Base-by-base conservation (phyloP, 2,113 vertebrate species). In the Archocentrus centrarchus region DNA sequence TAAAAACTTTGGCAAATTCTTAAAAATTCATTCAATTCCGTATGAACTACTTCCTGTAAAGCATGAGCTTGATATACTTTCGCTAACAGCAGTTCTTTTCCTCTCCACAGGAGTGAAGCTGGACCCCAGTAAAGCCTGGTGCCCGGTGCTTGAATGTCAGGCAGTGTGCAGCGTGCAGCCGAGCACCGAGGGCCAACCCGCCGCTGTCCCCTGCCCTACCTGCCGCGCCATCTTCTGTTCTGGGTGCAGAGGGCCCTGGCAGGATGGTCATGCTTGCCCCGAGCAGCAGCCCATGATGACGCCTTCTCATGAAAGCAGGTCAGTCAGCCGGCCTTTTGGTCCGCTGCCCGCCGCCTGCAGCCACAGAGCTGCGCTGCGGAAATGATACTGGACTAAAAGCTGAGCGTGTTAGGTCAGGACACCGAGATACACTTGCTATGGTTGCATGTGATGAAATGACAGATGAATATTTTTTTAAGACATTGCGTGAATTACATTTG, bases 121-220 rank as follows among this genome's bases (percentile, higher is more conserved):
- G 96, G 98, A 99, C 85, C 98, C 98, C 24, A 94, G 90, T 87
- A 97, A 97, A 80, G 96, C 96, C 0, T 99, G 98, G 98, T 99
- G 98, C 78, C 98, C 98, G 1, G 93, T 96, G 6, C 90, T 96
- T 0, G 95, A 97, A 80, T 99, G 98, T 84, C 98, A 99, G 87
- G 97, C 97, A 0, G 97, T 98, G 83, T 99, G 98, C 95, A 92
- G 59, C 0, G 8, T 99, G 2, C 35, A 89, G 7, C 83, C 39
- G 0, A 90, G 93, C 1, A 87, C 95, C 1, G 93, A 96, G 0
- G 97, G 95, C 81, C 92, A 77, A 2, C 96, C 95, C 0, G 88
- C 93, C n/a, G 91, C 91, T 0, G 97, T 98, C 84, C 93, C 96
- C 61, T 99, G 98, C 80, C 96, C 93, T 0, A 70, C 93, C 57